These are phyloP conservation scores for Oophaga sylvatica DNA, from an alignment of 2,797 vertebrate genomes.

Conservation along the genomic window DNA sequence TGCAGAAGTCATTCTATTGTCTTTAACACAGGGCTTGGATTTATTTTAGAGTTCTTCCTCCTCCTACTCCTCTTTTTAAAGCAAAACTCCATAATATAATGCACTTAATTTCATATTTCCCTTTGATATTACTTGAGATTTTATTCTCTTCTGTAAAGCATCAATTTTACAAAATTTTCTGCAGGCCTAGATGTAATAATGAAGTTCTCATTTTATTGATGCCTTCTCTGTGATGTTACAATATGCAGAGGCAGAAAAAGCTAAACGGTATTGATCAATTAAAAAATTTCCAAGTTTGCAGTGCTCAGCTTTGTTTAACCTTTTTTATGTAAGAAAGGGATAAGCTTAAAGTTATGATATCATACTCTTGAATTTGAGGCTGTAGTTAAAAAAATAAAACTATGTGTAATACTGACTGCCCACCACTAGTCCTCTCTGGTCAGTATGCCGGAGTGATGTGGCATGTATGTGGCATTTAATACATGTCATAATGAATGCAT, in stretches of 20 bases:
- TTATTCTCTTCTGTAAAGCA: neutral
- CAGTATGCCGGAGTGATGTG: neutral
- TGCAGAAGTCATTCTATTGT: slow-evolving; percentile 14
- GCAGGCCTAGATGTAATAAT: neutral
- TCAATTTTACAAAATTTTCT: neutral
- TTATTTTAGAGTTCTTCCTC: neutral
- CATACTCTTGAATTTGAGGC: neutral
- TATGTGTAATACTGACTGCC: too few relatives aligned
- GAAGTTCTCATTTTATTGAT: neutral
- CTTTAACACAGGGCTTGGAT: neutral
- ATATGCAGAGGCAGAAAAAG: neutral
- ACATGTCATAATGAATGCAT: neutral
- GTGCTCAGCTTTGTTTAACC: neutral
- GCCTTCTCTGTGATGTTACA: neutral
- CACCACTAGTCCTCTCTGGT: too few relatives aligned
- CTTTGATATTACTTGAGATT: neutral
- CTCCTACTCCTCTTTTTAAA: neutral
- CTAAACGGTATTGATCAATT: neutral
- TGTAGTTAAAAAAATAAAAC: neutral
- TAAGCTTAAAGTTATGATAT: neutral
- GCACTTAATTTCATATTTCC: neutral
- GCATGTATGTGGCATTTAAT: neutral
- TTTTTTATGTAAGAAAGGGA: neutral
- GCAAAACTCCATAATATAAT: neutral
- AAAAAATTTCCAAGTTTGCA: neutral